Evolutionary conservation across 2,888 invertebrate genomes (phyloP).

Genomic region (Terebella lapidaria): DNA sequence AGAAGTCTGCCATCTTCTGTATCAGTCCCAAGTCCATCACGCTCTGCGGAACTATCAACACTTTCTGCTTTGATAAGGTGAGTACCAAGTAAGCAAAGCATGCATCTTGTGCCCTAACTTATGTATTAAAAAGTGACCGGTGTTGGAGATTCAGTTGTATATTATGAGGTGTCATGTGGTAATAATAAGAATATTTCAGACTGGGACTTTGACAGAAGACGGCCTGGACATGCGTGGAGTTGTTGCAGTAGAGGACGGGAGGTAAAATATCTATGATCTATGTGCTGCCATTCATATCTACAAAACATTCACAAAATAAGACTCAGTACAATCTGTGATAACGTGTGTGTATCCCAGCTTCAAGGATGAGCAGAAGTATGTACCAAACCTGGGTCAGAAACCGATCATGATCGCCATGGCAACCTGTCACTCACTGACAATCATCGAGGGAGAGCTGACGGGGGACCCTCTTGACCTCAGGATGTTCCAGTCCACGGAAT

Average conservation of each 20-base stretch:
- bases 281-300: no score
- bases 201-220: constrained; percentile 54
- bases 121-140: no score
- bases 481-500: constrained; percentile 54
- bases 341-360: no score
- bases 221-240: constrained; percentile 52
- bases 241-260: constrained; percentile 27
- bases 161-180: no score
- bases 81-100: no score
- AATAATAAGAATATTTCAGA: no score
- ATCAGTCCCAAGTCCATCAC: constrained; percentile 52
- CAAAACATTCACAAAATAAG: no score
- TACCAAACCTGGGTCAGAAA: neutral
- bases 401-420: constrained; percentile 46
- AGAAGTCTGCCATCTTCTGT: constrained; percentile 46
- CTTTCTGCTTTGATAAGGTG: constrained; percentile 53
- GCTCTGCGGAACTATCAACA: constrained; percentile 51
- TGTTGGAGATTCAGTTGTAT: no score
- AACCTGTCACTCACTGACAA: constrained; percentile 56
- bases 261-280: no score
- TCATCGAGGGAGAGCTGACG: constrained; percentile 50
- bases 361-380: neutral
- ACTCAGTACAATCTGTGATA: no score
- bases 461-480: constrained; percentile 57
- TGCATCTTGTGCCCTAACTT: no score